These are phyloP conservation scores for Samia ricini DNA, from an alignment of 1,140 invertebrate species.

Conservation along the genomic window DNA sequence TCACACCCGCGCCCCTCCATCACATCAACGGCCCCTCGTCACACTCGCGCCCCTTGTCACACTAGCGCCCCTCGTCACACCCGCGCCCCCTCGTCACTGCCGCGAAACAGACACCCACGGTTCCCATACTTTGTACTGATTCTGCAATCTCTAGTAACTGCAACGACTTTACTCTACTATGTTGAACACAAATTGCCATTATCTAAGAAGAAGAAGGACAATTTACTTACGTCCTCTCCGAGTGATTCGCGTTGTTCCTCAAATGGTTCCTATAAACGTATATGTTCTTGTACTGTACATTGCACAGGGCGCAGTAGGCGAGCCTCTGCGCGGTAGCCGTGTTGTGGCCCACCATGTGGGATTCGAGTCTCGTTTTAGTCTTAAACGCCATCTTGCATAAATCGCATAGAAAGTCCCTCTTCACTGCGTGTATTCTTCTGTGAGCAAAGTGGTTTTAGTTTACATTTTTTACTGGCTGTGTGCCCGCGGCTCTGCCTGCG, in stretches of 20 bases:
- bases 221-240: slow-evolving; percentile 33
- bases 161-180: no score
- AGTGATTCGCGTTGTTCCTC: slow-evolving; percentile 39
- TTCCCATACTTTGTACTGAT: no score
- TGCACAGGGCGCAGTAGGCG: slow-evolving; percentile 35
- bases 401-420: slow-evolving; percentile 31
- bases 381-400: slow-evolving; percentile 31
- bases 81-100: no score
- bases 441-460: slow-evolving; percentile 9
- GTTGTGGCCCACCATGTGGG: slow-evolving; percentile 33
- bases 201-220: no score
- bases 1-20: no score
- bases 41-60: no score
- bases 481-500: no score
- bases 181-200: no score
- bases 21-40: no score
- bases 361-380: slow-evolving; percentile 32
- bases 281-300: slow-evolving; percentile 46
- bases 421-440: slow-evolving; percentile 33
- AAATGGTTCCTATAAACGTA: slow-evolving; percentile 46
- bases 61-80: no score
- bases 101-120: no score
- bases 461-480: background rate
- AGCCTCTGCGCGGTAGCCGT: slow-evolving; percentile 22
- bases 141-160: no score